Percentiles rank a stretch among this genome's conserved stretches.
Evolutionary conservation across 1,140 invertebrate species (phyloP).

Genomic region (Hirudo medicinalis): DNA sequence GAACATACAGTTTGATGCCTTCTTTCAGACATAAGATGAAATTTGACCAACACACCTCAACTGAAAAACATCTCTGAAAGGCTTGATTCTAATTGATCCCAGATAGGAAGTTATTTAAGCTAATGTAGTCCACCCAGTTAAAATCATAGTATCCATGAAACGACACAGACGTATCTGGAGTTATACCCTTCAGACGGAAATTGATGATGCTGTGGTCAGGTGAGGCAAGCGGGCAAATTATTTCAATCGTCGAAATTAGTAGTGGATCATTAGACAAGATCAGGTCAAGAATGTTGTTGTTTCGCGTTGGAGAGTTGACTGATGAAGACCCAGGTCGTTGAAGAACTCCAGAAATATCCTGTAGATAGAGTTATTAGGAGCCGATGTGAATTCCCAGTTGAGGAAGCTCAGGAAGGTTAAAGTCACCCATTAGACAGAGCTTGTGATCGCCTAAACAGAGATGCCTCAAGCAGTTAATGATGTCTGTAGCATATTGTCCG

Average conservation of each 20-base stretch:
- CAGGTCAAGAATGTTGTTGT: neutral
- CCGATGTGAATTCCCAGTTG: neutral
- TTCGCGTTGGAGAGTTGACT: neutral
- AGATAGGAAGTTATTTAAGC: too few relatives aligned
- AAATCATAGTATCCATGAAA: neutral
- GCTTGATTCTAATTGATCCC: too few relatives aligned
- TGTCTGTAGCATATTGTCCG: too few relatives aligned
- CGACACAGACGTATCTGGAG: neutral
- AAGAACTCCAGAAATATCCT: neutral
- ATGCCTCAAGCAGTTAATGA: neutral
- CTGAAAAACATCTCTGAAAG: too few relatives aligned
- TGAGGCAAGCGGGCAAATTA: neutral
- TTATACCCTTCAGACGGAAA: neutral
- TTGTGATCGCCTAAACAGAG: neutral
- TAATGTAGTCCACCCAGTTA: neutral
- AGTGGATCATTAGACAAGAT: neutral
- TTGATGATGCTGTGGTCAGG: neutral
- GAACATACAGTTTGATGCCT: neutral
- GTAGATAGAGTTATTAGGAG: constrained; percentile 6
- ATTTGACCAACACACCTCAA: neutral
- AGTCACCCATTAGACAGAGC: neutral
- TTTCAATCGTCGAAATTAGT: neutral
- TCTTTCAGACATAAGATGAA: neutral
- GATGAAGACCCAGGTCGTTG: neutral
- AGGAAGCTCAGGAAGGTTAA: constrained; percentile 2